Percentiles rank a stretch among this genome's conserved stretches.
phyloP scores from a whole-genome alignment of 2,797 vertebrate species.

The Nasua narica region DNA sequence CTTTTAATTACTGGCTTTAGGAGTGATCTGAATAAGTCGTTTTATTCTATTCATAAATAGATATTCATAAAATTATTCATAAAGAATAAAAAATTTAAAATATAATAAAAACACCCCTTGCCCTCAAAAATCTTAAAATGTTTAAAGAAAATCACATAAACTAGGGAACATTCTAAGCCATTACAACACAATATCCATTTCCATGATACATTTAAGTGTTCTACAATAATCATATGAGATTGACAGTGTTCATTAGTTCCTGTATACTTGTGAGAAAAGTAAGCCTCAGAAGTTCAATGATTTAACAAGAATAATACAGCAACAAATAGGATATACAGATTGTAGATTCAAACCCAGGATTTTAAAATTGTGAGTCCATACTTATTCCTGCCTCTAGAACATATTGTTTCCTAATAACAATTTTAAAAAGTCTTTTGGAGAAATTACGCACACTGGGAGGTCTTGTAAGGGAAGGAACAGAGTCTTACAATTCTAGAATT shows the following conservation, averaged over 20 bases:
- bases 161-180: neutral
- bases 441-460: slow-evolving; percentile 2
- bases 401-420: neutral
- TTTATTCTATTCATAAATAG: neutral
- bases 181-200: neutral
- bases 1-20: neutral
- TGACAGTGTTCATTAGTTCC: neutral
- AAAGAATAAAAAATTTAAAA: neutral
- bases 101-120: neutral
- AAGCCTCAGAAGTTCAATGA: neutral
- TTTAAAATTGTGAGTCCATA: neutral
- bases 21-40: neutral
- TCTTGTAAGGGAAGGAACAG: neutral
- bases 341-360: neutral
- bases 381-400: neutral
- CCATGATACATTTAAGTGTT: neutral
- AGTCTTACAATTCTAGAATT: slow-evolving; percentile 2
- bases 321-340: neutral
- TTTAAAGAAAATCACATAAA: neutral
- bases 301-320: neutral
- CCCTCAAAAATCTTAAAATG: neutral
- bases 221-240: neutral
- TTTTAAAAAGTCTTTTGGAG: slow-evolving; percentile 9
- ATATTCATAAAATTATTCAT: too few relatives aligned
- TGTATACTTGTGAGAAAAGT: neutral